Conservation (phyloP, 2,888 invertebrate species). For the Ectemnius continuus region DNA sequence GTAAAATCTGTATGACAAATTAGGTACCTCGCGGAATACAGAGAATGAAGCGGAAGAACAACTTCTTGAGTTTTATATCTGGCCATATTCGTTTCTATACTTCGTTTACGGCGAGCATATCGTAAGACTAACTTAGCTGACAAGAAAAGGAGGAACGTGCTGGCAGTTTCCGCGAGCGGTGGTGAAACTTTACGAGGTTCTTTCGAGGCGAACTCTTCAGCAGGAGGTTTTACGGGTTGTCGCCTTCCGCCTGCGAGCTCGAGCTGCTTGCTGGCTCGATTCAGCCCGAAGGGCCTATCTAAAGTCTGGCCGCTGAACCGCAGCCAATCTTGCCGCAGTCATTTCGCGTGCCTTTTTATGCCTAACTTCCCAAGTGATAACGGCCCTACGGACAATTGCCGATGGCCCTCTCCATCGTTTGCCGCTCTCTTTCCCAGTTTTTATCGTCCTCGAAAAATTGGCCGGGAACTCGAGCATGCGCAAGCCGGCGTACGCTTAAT, state of each 20-base stretch:
- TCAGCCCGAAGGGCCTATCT: conserved; percentile 61
- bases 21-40: background rate
- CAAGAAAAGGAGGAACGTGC: conserved; percentile 30
- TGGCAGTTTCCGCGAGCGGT: conserved; percentile 40
- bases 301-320: conserved; percentile 42
- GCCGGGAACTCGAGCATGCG: no score
- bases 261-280: conserved; percentile 55
- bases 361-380: no score
- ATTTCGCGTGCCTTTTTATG: conserved; percentile 33
- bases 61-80: conserved; percentile 50
- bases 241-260: conserved; percentile 57
- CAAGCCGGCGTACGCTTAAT: no score
- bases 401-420: no score
- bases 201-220: conserved; percentile 38
- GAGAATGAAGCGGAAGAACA: conserved; percentile 42
- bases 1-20: no score
- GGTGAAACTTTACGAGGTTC: conserved; percentile 57
- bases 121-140: conserved; percentile 31
- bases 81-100: conserved; percentile 38
- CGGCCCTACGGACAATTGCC: no score
- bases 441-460: no score
- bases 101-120: conserved; percentile 47
- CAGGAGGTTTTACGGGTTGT: conserved; percentile 67
- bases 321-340: conserved; percentile 38
- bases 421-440: no score